A percentile compares a stretch with the other conserved stretches of the same genome.
Conservation (phyloP, 1,140 invertebrate genomes). For the Heliconius eleuchia region DNA sequence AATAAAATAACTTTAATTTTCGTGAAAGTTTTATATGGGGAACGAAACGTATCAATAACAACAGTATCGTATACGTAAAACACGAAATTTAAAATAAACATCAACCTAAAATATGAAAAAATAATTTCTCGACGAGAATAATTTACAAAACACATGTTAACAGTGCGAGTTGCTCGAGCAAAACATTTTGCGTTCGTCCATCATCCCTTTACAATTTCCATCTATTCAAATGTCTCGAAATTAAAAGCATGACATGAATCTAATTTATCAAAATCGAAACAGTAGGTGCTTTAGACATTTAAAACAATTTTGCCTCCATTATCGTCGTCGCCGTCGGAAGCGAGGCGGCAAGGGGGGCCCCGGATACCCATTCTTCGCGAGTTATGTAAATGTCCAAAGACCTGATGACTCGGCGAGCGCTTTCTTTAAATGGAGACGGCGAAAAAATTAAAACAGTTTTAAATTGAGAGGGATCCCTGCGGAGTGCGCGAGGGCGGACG, state of each 20-base stretch:
- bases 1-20: no score
- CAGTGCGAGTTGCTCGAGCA: not conserved
- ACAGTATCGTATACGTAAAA: no score
- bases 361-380: slow-evolving; percentile 16
- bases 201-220: slow-evolving; percentile 12
- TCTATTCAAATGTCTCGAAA: slow-evolving; percentile 10
- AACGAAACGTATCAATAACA: no score
- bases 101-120: not conserved
- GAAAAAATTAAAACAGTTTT: slow-evolving; percentile 62
- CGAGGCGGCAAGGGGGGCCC: not conserved
- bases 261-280: slow-evolving; percentile 21
- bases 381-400: slow-evolving; percentile 39
- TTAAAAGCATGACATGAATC: slow-evolving; percentile 10
- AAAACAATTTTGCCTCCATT: slow-evolving; percentile 30
- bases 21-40: no score
- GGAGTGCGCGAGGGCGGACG: slow-evolving; percentile 20
- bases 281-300: slow-evolving; percentile 20
- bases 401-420: slow-evolving; percentile 36
- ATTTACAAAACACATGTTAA: not conserved
- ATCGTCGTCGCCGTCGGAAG: slow-evolving; percentile 13
- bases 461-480: slow-evolving; percentile 45
- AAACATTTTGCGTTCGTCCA: not conserved
- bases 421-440: slow-evolving; percentile 44
- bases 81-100: not conserved
- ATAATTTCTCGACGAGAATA: not conserved